Evolutionary conservation across 2,888 invertebrate species (phyloP).

Genomic region (Campoplex nolae): DNA sequence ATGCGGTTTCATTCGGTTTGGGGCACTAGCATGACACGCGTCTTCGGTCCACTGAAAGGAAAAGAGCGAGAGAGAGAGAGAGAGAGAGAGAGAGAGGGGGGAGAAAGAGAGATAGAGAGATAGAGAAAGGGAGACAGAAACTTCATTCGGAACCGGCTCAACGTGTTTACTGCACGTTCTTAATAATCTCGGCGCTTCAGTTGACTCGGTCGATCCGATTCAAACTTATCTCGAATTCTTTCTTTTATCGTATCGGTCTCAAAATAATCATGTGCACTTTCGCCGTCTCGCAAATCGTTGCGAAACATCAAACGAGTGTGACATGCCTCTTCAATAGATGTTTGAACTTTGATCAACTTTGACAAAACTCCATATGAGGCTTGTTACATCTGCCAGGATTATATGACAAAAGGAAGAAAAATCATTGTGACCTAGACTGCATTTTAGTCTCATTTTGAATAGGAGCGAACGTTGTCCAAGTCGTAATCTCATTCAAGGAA

Average conservation of each 20-base stretch:
- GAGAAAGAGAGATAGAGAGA: not conserved
- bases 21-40: conserved; percentile 24
- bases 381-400: not conserved
- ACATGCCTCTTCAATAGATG: not conserved
- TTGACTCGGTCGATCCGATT: conserved; percentile 36
- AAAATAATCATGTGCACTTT: not conserved
- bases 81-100: not conserved
- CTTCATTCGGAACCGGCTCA: conserved; percentile 75
- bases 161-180: conserved; percentile 75
- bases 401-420: not conserved
- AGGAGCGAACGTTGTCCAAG: not conserved
- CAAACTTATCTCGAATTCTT: conserved; percentile 10
- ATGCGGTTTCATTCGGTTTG: conserved; percentile 74
- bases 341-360: not conserved
- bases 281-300: not conserved
- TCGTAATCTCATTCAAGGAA: not conserved
- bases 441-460: not conserved
- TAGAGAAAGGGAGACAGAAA: not conserved
- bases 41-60: conserved; percentile 5
- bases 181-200: conserved; percentile 59
- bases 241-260: not conserved
- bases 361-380: not conserved
- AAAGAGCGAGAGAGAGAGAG: not conserved
- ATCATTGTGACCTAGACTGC: not conserved
- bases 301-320: not conserved